phyloP scores from a whole-genome alignment of 2,888 invertebrate species.

The Melinopterus prodromus region DNA sequence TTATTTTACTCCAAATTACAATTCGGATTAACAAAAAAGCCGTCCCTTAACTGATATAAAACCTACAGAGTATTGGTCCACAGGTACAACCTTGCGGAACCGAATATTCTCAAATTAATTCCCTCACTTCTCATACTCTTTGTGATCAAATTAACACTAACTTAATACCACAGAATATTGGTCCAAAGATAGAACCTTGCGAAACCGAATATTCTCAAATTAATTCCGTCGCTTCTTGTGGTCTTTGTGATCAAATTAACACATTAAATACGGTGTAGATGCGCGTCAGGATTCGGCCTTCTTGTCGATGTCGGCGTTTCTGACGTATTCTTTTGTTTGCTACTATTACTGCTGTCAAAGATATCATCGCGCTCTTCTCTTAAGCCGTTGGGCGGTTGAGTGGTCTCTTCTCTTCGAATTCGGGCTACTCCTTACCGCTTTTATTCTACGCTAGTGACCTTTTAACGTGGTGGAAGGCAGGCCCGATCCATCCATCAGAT shows the following conservation, averaged over 20 bases:
- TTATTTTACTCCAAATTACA: too few relatives aligned
- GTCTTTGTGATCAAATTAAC: neutral
- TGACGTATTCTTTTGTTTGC: neutral
- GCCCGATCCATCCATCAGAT: conserved; percentile 15
- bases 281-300: neutral
- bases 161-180: too few relatives aligned
- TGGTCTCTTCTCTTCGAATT: neutral
- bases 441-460: conserved; percentile 22
- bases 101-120: neutral
- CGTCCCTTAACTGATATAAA: too few relatives aligned
- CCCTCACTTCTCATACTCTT: neutral
- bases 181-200: too few relatives aligned
- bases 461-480: conserved; percentile 12
- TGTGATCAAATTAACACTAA: neutral
- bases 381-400: neutral
- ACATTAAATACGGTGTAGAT: neutral
- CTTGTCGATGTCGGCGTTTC: neutral
- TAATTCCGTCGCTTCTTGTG: neutral
- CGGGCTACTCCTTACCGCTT: conserved; percentile 18
- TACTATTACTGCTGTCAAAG: conserved; percentile 4
- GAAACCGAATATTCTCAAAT: neutral
- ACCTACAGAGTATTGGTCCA: too few relatives aligned
- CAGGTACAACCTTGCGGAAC: neutral
- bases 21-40: too few relatives aligned
- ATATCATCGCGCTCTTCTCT: neutral